Conservation (phyloP, 2,888 invertebrate species). For the Ectropis crepuscularia region DNA sequence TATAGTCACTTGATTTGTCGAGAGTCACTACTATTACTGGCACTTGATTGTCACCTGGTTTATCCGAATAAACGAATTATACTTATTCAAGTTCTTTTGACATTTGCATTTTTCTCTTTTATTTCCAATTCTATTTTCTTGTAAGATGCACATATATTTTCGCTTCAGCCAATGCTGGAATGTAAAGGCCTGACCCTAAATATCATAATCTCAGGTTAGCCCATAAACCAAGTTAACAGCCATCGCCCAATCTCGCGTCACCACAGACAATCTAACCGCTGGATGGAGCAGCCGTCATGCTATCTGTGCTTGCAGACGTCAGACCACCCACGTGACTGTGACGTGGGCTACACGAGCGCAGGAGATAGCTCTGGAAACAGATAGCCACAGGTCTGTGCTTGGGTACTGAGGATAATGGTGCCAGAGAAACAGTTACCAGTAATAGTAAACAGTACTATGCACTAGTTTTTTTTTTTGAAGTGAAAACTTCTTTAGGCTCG, state of each 20-base stretch:
- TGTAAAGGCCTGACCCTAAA: background rate
- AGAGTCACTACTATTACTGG: no score
- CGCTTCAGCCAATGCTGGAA: no score
- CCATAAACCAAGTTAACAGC: conserved; percentile 46
- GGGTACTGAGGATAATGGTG: background rate
- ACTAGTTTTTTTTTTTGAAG: no score
- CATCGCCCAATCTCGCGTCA: conserved; percentile 53
- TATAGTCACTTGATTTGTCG: no score
- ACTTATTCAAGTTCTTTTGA: no score
- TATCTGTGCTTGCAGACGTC: conserved; percentile 23
- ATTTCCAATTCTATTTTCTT: no score
- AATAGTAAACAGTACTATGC: no score
- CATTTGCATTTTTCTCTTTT: no score
- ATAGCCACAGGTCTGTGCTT: conserved; percentile 7
- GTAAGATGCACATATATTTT: no score
- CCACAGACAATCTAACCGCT: conserved; percentile 45
- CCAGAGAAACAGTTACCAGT: background rate
- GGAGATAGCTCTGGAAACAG: conserved; percentile 27
- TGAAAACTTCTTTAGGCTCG: no score
- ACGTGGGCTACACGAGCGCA: conserved; percentile 14
- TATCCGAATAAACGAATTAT: no score
- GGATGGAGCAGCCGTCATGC: conserved; percentile 29
- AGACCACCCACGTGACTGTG: conserved; percentile 30
- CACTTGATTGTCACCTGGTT: no score
- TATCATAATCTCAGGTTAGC: conserved; percentile 24